phyloP scores from a whole-genome alignment of 2,113 vertebrate species.

The Oceanodroma tethys region DNA sequence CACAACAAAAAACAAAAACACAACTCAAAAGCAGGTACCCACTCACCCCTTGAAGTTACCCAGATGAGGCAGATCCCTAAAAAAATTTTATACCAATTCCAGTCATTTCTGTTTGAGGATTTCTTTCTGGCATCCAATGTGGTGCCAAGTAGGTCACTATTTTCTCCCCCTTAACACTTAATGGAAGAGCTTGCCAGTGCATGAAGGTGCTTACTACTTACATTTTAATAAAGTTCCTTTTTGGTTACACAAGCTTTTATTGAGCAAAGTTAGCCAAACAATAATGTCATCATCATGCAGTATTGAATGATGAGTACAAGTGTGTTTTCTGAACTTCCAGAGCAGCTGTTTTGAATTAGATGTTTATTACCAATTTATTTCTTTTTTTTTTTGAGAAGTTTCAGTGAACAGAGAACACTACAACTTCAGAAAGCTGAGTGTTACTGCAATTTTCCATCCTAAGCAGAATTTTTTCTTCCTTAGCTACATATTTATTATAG shows the following conservation, averaged over 20 bases:
- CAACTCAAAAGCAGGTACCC: not conserved
- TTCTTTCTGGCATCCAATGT: not conserved
- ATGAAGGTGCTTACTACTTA: not conserved
- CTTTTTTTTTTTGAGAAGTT: not conserved
- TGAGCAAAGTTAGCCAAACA: not conserved
- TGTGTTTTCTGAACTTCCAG: not conserved
- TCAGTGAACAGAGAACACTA: not conserved
- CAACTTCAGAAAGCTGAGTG: not conserved
- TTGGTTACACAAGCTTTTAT: not conserved
- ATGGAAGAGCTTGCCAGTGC: not conserved
- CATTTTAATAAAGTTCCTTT: not conserved
- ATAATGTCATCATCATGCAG: not conserved
- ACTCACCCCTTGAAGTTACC: not conserved
- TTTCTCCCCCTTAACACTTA: not conserved
- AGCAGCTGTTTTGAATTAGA: not conserved
- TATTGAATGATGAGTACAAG: not conserved
- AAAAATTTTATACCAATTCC: not conserved
- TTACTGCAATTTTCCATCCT: not conserved
- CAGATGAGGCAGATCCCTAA: not conserved
- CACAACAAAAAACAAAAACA: no score
- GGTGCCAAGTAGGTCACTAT: not conserved
- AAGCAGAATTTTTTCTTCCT: not conserved
- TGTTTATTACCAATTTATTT: not conserved
- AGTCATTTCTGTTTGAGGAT: not conserved
- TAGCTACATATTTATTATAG: not conserved